Conservation (phyloP, 2,888 invertebrate genomes). For the Lasioglossum lativentre region DNA sequence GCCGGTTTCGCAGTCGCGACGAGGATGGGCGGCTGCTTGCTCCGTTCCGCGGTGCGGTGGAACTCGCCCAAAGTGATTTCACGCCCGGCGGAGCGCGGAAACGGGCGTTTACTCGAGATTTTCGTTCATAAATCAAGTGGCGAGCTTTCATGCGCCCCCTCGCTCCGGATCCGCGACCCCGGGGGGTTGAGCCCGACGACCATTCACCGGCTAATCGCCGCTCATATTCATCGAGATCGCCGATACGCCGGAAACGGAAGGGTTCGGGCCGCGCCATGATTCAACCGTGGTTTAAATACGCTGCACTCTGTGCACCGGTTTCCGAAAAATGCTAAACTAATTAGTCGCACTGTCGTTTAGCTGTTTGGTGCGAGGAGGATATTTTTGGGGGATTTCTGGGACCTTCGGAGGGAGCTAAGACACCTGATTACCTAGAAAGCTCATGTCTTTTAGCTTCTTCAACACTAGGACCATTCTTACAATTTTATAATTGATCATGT, state of each 20-base stretch:
- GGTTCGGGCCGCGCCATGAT: conserved; percentile 20
- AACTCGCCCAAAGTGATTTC: conserved; percentile 78
- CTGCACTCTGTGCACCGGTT: background rate
- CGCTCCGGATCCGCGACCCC: conserved; percentile 19
- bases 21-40: conserved; percentile 31
- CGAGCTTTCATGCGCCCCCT: conserved; percentile 40
- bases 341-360: background rate
- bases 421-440: too few relatives aligned
- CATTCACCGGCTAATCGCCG: conserved; percentile 40
- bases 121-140: conserved; percentile 75
- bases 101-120: conserved; percentile 76
- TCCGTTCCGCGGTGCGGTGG: conserved; percentile 47
- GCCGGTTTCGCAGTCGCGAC: conserved; percentile 62
- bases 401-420: background rate
- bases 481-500: too few relatives aligned
- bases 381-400: background rate
- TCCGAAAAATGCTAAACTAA: background rate
- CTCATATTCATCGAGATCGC: conserved; percentile 45
- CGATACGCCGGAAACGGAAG: conserved; percentile 57
- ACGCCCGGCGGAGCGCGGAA: conserved; percentile 77
- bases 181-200: conserved; percentile 42
- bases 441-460: too few relatives aligned
- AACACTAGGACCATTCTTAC: too few relatives aligned
- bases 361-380: background rate
- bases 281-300: background rate